Evolutionary conservation across 2,888 invertebrate species (phyloP).

Genomic region (Pomacea canaliculata): DNA sequence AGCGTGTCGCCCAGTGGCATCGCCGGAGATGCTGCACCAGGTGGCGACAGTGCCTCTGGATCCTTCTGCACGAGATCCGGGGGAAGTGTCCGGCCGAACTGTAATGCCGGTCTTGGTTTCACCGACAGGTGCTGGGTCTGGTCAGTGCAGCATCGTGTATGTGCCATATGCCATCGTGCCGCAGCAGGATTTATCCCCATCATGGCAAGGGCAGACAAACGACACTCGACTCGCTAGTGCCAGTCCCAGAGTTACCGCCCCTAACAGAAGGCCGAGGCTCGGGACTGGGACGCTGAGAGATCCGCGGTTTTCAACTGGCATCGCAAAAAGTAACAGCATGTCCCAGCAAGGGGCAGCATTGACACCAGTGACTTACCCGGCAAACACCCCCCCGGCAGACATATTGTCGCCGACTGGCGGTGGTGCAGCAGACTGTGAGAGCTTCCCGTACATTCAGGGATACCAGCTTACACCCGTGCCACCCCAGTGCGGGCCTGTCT

Average conservation of each 20-base stretch:
- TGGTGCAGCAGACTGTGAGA: background rate
- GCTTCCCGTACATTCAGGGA: background rate
- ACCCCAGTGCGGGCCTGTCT: background rate
- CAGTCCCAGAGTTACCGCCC: too few species aligned
- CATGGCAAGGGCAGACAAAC: too few species aligned
- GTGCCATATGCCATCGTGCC: too few species aligned
- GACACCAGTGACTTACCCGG: too few species aligned
- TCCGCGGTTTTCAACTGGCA: background rate
- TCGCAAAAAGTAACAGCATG: background rate
- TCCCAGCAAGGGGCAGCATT: too few species aligned
- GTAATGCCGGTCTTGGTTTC: too few species aligned
- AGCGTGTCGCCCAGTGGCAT: too few species aligned
- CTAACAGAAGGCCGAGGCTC: background rate
- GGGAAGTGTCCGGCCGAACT: too few species aligned
- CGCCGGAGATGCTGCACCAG: background rate
- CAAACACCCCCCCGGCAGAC: background rate
- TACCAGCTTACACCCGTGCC: background rate
- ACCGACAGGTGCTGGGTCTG: too few species aligned
- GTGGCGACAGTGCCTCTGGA: background rate
- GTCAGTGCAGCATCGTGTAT: too few species aligned
- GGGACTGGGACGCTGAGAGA: background rate
- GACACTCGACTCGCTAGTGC: too few species aligned
- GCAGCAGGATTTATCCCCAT: too few species aligned
- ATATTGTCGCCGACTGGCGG: background rate
- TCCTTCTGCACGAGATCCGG: background rate